Evolutionary conservation across 2,113 vertebrate species (phyloP).

Genomic region (Fregetta grallaria): DNA sequence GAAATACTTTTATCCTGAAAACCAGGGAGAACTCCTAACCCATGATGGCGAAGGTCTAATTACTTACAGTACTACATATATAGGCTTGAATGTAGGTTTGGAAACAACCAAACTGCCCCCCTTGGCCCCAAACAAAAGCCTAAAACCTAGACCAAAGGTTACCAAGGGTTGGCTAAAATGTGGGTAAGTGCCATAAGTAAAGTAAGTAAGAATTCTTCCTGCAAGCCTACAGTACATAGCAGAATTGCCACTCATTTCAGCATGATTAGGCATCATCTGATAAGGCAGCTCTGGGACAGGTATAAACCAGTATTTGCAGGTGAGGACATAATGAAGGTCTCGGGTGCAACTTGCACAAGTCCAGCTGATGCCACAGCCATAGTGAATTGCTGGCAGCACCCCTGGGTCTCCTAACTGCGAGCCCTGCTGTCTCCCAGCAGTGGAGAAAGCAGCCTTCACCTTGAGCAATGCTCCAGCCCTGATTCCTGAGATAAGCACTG

Average conservation of each 20-base stretch:
- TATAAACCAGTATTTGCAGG: constrained; percentile 31
- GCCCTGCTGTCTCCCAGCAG: neutral
- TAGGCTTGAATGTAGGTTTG: neutral
- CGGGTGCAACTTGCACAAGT: neutral
- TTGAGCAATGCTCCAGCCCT: neutral
- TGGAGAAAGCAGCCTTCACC: neutral
- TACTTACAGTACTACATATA: neutral
- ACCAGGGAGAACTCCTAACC: neutral
- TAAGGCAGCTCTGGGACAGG: constrained; percentile 29
- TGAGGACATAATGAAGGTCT: constrained; percentile 25
- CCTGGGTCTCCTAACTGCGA: neutral
- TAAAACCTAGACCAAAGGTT: neutral
- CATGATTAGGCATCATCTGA: constrained; percentile 14
- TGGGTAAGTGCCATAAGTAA: neutral
- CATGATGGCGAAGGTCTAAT: neutral
- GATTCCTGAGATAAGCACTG: neutral
- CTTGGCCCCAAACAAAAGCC: neutral
- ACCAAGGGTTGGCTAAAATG: neutral
- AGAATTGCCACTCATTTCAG: constrained; percentile 32
- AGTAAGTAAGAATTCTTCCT: neutral
- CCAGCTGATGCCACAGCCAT: neutral
- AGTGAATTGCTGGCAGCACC: neutral
- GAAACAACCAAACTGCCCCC: neutral
- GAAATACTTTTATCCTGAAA: neutral
- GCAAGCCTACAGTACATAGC: neutral